Percentiles rank a stretch among this genome's conserved stretches.
phyloP scores from a whole-genome alignment of 2,797 vertebrate species.

The Acanthis flammea region DNA sequence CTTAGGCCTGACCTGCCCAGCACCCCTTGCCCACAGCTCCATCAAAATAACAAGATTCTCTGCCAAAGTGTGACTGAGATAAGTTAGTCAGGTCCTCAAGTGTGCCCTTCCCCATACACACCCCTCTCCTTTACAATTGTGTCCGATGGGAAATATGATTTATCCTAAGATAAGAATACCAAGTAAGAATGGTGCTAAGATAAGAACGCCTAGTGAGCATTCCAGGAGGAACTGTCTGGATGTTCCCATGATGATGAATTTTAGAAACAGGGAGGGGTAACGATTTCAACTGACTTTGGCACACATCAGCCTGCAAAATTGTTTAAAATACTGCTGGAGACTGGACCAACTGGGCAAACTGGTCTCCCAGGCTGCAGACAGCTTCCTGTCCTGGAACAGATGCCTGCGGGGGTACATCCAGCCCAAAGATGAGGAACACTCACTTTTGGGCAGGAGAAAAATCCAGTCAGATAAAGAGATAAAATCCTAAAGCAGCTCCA shows the following conservation, averaged over 20 bases:
- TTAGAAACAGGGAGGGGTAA: background rate
- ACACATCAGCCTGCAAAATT: background rate
- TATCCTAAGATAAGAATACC: background rate
- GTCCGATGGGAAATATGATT: background rate
- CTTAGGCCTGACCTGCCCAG: background rate
- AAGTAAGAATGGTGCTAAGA: background rate
- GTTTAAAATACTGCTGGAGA: background rate
- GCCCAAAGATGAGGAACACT: background rate
- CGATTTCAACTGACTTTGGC: background rate
- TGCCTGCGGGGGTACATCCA: background rate
- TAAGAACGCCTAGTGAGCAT: background rate
- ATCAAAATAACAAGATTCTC: background rate
- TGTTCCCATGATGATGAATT: rapidly evolving
- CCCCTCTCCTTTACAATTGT: background rate
- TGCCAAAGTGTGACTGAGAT: background rate
- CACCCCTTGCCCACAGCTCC: background rate
- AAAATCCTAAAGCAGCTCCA: background rate
- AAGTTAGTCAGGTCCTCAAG: background rate
- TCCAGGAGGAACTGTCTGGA: background rate
- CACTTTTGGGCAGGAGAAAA: background rate
- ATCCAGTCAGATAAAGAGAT: background rate
- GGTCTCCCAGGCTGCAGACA: background rate
- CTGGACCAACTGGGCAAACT: background rate
- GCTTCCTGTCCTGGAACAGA: background rate
- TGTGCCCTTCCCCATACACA: background rate